Evolutionary conservation across 2,797 vertebrate species (phyloP).

Genomic region (Ispidina lecontei): DNA sequence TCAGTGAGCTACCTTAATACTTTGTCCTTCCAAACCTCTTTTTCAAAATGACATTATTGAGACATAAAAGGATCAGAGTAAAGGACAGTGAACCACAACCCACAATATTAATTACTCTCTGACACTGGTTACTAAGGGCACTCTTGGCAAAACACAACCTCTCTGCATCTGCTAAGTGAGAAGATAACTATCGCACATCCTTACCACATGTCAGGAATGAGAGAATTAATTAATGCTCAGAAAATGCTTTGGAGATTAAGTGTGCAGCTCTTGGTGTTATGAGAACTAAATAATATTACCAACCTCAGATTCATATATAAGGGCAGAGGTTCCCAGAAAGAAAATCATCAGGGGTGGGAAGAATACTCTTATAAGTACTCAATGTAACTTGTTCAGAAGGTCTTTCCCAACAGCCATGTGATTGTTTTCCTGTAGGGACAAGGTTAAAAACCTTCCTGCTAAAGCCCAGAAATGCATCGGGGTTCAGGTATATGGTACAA

Average conservation of each 20-base stretch:
- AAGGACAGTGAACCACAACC: not conserved
- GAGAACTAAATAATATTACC: not conserved
- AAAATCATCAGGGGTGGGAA: not conserved
- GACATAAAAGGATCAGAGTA: not conserved
- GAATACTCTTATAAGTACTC: not conserved
- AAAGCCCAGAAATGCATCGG: not conserved
- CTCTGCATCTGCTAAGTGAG: not conserved
- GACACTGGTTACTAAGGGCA: not conserved
- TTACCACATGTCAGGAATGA: not conserved
- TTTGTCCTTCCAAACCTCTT: not conserved
- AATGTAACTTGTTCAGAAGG: conserved; percentile 24
- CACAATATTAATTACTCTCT: conserved; percentile 1
- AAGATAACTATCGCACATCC: not conserved
- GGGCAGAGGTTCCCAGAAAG: not conserved
- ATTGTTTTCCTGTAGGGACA: not conserved
- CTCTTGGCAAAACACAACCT: not conserved
- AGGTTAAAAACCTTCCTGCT: conserved; percentile 20
- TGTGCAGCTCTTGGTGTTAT: not conserved
- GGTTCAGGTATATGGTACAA: not conserved
- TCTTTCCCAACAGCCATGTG: not conserved
- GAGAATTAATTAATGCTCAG: conserved; percentile 20
- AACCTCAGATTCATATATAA: not conserved
- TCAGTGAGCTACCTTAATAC: not conserved
- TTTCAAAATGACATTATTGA: not conserved
- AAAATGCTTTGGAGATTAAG: conserved; percentile 15